Conservation (phyloP, 2,797 vertebrate species). For the Octomys mimax region DNA sequence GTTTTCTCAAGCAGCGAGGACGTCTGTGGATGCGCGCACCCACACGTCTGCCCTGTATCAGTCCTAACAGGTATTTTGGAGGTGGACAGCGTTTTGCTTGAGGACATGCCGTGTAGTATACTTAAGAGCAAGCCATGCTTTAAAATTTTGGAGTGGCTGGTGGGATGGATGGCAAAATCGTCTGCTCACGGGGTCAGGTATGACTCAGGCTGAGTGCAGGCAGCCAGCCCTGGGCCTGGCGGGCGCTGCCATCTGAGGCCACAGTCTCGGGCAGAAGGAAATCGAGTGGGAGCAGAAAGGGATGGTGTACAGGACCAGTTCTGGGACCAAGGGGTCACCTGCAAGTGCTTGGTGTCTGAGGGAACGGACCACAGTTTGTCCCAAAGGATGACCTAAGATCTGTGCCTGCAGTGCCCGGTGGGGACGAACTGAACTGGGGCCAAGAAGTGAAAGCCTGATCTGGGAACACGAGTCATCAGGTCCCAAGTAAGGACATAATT, state of each 20-base stretch:
- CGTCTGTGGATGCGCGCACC: rapidly evolving
- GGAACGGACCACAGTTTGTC: rapidly evolving
- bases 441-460: background rate
- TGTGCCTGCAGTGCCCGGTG: rapidly evolving
- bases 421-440: background rate
- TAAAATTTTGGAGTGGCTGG: constrained; percentile 39
- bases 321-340: rapidly evolving
- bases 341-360: no score
- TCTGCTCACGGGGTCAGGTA: background rate
- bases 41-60: background rate
- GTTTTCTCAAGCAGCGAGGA: background rate
- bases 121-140: constrained; percentile 48
- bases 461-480: background rate
- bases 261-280: background rate
- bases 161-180: rapidly evolving
- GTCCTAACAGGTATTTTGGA: background rate
- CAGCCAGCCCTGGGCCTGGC: background rate
- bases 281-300: background rate
- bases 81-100: background rate
- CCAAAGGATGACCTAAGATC: background rate
- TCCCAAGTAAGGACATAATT: background rate
- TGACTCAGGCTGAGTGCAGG: background rate
- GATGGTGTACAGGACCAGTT: background rate
- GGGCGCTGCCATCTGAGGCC: background rate
- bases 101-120: background rate